Conservation (phyloP, 2,888 invertebrate species). For the Terebella lapidaria region DNA sequence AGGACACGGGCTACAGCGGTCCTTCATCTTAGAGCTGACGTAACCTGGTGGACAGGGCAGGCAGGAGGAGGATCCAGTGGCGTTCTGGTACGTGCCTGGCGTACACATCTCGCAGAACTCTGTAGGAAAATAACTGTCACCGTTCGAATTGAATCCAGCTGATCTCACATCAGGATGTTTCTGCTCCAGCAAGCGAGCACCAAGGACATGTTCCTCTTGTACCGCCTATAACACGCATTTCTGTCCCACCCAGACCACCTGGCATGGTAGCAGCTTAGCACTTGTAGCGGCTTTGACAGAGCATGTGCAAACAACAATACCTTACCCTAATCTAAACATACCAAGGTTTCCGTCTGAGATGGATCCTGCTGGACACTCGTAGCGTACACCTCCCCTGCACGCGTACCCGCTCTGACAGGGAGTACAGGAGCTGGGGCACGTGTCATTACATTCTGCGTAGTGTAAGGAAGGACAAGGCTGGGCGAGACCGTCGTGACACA, state of each 20-base stretch:
- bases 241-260: too few relatives aligned
- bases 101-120: slow-evolving; percentile 34
- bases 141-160: too few relatives aligned
- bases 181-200: too few relatives aligned
- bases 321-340: background rate
- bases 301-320: too few relatives aligned
- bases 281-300: too few relatives aligned
- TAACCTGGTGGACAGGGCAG: slow-evolving; percentile 30
- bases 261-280: too few relatives aligned
- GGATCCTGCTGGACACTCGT: slow-evolving; percentile 28
- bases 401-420: slow-evolving; percentile 34
- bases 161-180: too few relatives aligned
- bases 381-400: slow-evolving; percentile 30
- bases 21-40: slow-evolving; percentile 30
- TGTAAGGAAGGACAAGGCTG: slow-evolving; percentile 28
- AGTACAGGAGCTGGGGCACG: slow-evolving; percentile 28
- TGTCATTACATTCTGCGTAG: slow-evolving; percentile 30
- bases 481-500: slow-evolving; percentile 32
- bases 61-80: slow-evolving; percentile 28
- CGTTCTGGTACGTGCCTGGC: slow-evolving; percentile 33
- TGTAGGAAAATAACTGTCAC: background rate
- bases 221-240: too few relatives aligned
- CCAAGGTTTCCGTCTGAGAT: slow-evolving; percentile 21
- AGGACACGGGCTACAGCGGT: slow-evolving; percentile 32
- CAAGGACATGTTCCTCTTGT: too few relatives aligned